Evolutionary conservation across 2,797 vertebrate genomes (phyloP).

Genomic region (Phrynocephalus guinanensis): DNA sequence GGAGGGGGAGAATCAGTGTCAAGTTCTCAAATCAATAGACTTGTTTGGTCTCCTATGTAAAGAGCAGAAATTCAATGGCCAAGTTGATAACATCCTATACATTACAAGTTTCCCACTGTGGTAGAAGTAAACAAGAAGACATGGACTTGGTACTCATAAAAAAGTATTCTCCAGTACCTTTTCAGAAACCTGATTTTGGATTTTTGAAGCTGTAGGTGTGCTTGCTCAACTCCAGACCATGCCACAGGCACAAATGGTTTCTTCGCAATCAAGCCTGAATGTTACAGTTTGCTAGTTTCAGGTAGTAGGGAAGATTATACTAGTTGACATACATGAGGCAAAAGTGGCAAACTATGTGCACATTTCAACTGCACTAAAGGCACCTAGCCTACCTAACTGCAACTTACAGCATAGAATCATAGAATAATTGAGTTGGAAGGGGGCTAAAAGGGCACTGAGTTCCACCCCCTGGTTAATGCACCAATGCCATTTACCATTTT

Average conservation of each 20-base stretch:
- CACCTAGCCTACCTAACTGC: not conserved
- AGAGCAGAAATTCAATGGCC: no score
- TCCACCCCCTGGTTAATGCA: no score
- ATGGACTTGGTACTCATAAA: not conserved
- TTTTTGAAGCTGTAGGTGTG: not conserved
- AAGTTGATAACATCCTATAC: not conserved
- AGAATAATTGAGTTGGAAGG: no score
- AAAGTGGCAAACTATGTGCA: slow-evolving; percentile 17
- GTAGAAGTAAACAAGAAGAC: not conserved
- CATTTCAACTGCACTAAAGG: slow-evolving; percentile 21
- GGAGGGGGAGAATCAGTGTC: not conserved
- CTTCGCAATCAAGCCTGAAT: not conserved
- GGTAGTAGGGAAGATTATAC: slow-evolving; percentile 4
- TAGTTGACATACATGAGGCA: slow-evolving; percentile 3
- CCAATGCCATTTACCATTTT: not conserved
- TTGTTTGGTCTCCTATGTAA: no score
- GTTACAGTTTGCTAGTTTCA: not conserved
- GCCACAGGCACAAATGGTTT: not conserved
- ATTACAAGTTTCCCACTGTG: not conserved
- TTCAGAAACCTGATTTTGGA: slow-evolving; percentile 1
- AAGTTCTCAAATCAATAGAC: not conserved
- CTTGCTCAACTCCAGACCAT: no score
- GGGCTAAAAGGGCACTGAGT: no score
- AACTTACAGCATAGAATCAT: not conserved
- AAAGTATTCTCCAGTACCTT: not conserved